Base-by-base conservation (phyloP, 2,888 invertebrate genomes). In the Leucophora obtusa region DNA sequence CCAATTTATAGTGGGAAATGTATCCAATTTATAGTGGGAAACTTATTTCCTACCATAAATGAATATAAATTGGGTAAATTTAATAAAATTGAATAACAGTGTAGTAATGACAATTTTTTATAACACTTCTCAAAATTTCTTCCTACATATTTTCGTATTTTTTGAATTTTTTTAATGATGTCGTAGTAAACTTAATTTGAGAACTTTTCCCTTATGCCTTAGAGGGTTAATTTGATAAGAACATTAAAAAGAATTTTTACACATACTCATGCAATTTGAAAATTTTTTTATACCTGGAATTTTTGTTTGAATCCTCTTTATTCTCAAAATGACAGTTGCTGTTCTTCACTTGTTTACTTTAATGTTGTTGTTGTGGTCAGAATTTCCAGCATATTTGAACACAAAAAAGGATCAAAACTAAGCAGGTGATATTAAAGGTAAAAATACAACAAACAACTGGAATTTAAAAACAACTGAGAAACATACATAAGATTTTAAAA, bases 271-370 rank as follows among this genome's bases (percentile, higher is more conserved):
- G n/a, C n/a, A 47, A 47, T 47, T 47, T 47, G 1, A 38, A 38
- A 9, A 38, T 47, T 47, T 47, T 47, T 47, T 2, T 47, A 47
- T 70, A 71, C 76, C 70, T 71, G 65, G 47, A 65, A 53, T 54
- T 24, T 71, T 71, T 71, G 56, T 63, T 5, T 5, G 51, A 58
- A 33, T 71, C 59, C 58, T 65, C 51, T 60, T 11, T 54, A 50
- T 56, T 72, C 60, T 60, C 15, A 28, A 33, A 66, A 47, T 54
- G 70, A 62, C 73, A 70, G 73, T 66, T 74, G 80, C 54, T 53
- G 80, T 69, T 76, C 47, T 66, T 70, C 77, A 77, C 81, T 73
- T 81, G 81, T 77, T 73, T 79, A 43, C 56, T 68, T 63, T 69
- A 18, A 15, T 51, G 54, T 68, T 58, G 21, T 69, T 60, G 59